phyloP scores from a whole-genome alignment of 1,140 invertebrate genomes.

The Drosophila varians region DNA sequence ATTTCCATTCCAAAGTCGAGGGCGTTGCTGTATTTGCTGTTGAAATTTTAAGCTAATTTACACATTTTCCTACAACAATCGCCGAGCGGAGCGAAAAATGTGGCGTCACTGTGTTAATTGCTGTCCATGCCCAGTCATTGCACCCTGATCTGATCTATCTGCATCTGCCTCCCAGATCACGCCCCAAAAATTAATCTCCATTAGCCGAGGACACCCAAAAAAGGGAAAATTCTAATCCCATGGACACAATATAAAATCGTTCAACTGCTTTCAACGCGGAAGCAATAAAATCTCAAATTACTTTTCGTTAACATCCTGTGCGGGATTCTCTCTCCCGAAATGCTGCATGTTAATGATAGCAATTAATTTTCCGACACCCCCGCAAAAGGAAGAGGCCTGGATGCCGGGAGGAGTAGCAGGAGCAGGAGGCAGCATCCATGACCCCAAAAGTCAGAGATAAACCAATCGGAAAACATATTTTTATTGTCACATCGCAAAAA shows the following conservation, averaged over 20 bases:
- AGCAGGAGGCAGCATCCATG: not conserved
- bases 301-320: slow-evolving; percentile 77
- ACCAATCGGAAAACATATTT: slow-evolving; percentile 78
- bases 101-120: slow-evolving; percentile 74
- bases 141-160: slow-evolving; percentile 31
- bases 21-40: slow-evolving; percentile 68
- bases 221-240: not conserved
- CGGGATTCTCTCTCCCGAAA: slow-evolving; percentile 9
- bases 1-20: slow-evolving; percentile 19
- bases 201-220: slow-evolving; percentile 47
- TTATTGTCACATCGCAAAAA: slow-evolving; percentile 68
- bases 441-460: slow-evolving; percentile 46
- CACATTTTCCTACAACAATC: slow-evolving; percentile 61
- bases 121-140: slow-evolving; percentile 56
- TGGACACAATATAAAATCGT: slow-evolving; percentile 24
- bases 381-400: slow-evolving; percentile 7
- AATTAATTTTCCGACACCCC: slow-evolving; percentile 69
- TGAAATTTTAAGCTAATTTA: slow-evolving; percentile 78
- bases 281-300: slow-evolving; percentile 82
- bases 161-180: slow-evolving; percentile 55
- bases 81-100: slow-evolving; percentile 51
- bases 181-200: slow-evolving; percentile 76
- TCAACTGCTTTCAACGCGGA: slow-evolving; percentile 69
- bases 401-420: not conserved
- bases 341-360: slow-evolving; percentile 68